phyloP scores from a whole-genome alignment of 2,888 invertebrate species.

The Parnassius orleans region DNA sequence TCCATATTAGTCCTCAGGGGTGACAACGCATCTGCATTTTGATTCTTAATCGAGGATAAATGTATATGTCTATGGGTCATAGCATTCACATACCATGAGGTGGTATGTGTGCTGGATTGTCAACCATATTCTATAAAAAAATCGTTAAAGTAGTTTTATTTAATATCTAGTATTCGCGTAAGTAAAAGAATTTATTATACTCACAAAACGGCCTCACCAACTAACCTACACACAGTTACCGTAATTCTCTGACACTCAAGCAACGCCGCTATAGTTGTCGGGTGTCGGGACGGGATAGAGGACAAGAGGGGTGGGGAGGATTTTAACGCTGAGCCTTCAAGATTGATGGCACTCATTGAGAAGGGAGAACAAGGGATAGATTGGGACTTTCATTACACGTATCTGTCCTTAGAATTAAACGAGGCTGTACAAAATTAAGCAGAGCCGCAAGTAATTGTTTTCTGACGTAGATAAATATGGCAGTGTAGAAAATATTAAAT shows the following conservation, averaged over 20 bases:
- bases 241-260: conserved; percentile 8
- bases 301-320: conserved; percentile 3
- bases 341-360: conserved; percentile 32
- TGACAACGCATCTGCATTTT: too few relatives aligned
- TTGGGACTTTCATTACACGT: conserved; percentile 28
- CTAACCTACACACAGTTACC: conserved; percentile 4
- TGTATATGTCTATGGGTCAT: too few relatives aligned
- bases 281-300: background rate
- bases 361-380: conserved; percentile 26
- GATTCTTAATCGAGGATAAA: too few relatives aligned
- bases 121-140: too few relatives aligned
- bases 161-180: too few relatives aligned
- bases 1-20: too few relatives aligned
- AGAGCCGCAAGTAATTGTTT: conserved; percentile 8
- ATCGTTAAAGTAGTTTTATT: too few relatives aligned
- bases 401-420: conserved; percentile 11
- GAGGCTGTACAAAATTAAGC: conserved; percentile 11
- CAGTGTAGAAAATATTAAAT: background rate
- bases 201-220: background rate
- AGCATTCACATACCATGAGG: too few relatives aligned
- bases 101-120: too few relatives aligned
- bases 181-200: too few relatives aligned
- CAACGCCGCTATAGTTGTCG: background rate
- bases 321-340: conserved; percentile 26
- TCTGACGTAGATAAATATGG: conserved; percentile 2